Base-by-base conservation (phyloP, 2,888 invertebrate species). In the Dioctria rufipes region DNA sequence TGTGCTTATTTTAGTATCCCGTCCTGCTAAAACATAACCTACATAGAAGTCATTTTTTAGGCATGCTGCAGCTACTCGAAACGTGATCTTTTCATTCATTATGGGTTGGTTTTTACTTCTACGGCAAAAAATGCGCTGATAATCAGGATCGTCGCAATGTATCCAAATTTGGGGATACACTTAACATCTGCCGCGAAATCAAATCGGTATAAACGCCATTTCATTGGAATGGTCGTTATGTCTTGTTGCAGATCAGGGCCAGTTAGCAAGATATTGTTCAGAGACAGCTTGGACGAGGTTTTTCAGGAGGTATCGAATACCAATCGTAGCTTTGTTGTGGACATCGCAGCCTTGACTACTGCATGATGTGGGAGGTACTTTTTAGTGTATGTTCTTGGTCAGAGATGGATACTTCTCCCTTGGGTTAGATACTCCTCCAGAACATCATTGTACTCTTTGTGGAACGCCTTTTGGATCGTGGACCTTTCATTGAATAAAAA, bases 41-140 rank as follows among this genome's bases (percentile, higher is more conserved):
- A 66, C 66, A 66, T 66, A 66, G 11, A 66, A 66, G 37, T 66
- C 42, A 9, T 11, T 43, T 2, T 3, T 25, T 3, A 66, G 2
- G 42, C 40, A 11, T 11, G 4, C 8, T 0, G 42, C 4, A 9
- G 42, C 66, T 1, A 2, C n/a, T 40, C 58, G 75, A 51, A 54
- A 58, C 4, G 25, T n/a, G 8, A 25, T 4, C 6, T 13, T 1
- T 39, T 3, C 75, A 3, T 49, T 65, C 63, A 63, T n/a, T 37
- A 63, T 9, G 4, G 11, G 8, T 13, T 39, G 25, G 49, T 40
- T 39, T 25, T 4, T 4, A 4, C 25, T 11, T 39, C 42, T 8
- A 11, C 78, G 43, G 49, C 65, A 49, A 5, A 78, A 43, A 4
- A 78, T 78, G 8, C 49, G n/a, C 11, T 78, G 78, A 43, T 63